A percentile compares a stretch with the other conserved stretches of the same genome.
Evolutionary conservation across 2,888 invertebrate genomes (phyloP).

Genomic region (Corythucha ciliata): DNA sequence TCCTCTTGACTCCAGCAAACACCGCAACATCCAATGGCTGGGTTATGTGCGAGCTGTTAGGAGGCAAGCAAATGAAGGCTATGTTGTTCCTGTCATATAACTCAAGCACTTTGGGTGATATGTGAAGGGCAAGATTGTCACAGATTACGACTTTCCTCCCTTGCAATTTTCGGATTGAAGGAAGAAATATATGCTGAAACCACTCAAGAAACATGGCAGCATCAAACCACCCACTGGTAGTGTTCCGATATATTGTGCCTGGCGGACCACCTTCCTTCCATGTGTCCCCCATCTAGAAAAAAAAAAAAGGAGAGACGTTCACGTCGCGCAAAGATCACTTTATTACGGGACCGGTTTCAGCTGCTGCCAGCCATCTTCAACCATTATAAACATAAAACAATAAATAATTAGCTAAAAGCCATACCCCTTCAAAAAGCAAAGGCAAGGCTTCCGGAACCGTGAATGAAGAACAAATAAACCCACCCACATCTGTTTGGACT

Average conservation of each 20-base stretch:
- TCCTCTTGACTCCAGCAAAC: constrained; percentile 34
- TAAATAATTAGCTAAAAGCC: too few relatives aligned
- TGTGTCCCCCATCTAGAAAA: constrained; percentile 38
- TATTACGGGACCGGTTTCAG: too few relatives aligned
- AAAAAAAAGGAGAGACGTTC: constrained; percentile 40
- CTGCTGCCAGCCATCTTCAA: too few relatives aligned
- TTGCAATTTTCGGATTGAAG: constrained; percentile 18
- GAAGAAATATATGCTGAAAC: constrained; percentile 24
- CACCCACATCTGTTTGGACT: constrained; percentile 33
- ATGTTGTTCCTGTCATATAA: constrained; percentile 35
- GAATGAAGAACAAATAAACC: too few relatives aligned
- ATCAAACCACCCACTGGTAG: constrained; percentile 28
- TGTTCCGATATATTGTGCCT: constrained; percentile 29
- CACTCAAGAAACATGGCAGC: constrained; percentile 21
- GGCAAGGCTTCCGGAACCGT: too few relatives aligned
- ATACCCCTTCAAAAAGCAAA: too few relatives aligned
- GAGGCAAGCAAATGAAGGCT: constrained; percentile 36
- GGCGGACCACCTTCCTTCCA: constrained; percentile 37
- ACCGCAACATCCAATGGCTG: constrained; percentile 35
- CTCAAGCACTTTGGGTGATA: constrained; percentile 33
- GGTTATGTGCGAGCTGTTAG: constrained; percentile 32
- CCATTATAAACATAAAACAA: too few relatives aligned
- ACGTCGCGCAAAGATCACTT: too few relatives aligned
- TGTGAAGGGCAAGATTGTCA: constrained; percentile 37
- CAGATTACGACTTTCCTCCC: constrained; percentile 37